Base-by-base conservation (phyloP, 1,140 invertebrate species). In the Ceratitis capitata region DNA sequence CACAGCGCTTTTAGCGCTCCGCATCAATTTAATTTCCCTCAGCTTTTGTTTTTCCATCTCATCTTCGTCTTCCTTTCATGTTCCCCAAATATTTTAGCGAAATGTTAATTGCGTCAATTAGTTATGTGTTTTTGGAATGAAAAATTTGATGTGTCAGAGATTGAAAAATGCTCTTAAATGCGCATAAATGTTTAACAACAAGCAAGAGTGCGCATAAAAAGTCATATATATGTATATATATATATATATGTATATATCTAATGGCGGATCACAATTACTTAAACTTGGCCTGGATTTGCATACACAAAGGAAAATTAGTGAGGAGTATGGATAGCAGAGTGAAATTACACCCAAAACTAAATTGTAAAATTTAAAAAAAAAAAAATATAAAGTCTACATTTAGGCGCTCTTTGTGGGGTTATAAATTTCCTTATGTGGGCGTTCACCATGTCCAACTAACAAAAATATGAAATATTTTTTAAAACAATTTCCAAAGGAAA, bases 181-280 rank as follows among this genome's bases (percentile, higher is more conserved):
- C 61, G 61, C 61, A 69, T 69, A 69, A 69, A 69, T 69, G 29
- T 69, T 69, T 69, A 69, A 69, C 61, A 69, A 69, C 61, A 69
- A 69, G 61, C 29, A 19, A 14, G 61, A 39, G 32, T 16, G 61
- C 61, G 61, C 39, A n/a, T 35, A 69, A 69, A 53, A n/a, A n/a
- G n/a, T n/a, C n/a, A n/a, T n/a, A n/a, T n/a, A n/a, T n/a, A n/a
- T n/a, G n/a, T n/a, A n/a, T n/a, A n/a, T n/a, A n/a, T n/a, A n/a
- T n/a, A n/a, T n/a, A n/a, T n/a, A n/a, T n/a, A n/a, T 53, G n/a
- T 53, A 49, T 49, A 9, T 49, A 53, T 29, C 16, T 69, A 69
- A 35, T 69, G 32, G 61, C 29, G 61, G 61, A 39, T 69, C 7
- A 69, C 61, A 69, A 69, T 69, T 69, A 35, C 19, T 69, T 69